phyloP scores from a whole-genome alignment of 1,140 invertebrate genomes.

The Druon quercuslanigerum region DNA sequence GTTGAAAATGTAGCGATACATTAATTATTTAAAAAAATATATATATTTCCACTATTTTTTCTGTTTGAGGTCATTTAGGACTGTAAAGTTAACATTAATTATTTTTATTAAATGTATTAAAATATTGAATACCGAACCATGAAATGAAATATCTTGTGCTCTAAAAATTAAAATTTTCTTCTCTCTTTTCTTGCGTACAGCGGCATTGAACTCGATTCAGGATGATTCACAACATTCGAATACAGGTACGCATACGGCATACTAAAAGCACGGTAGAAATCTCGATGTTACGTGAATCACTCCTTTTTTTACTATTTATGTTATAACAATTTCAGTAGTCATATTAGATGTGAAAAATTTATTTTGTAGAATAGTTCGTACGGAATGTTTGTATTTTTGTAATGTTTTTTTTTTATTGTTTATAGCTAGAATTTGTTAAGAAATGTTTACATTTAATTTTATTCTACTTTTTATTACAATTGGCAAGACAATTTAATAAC shows the following conservation, averaged over 20 bases:
- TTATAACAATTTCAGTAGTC: neutral
- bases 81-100: too few species aligned
- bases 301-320: neutral
- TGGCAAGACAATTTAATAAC: too few species aligned
- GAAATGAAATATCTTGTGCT: neutral
- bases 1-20: too few species aligned
- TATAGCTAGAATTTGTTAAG: too few species aligned
- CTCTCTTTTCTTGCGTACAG: neutral
- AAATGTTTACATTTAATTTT: too few species aligned
- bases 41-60: too few species aligned
- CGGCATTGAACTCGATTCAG: constrained; percentile 31
- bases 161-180: neutral
- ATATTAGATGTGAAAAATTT: neutral
- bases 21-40: too few species aligned
- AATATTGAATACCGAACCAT: neutral
- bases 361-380: neutral
- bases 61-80: too few species aligned
- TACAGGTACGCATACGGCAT: constrained; percentile 16
- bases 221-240: constrained; percentile 30
- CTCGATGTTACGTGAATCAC: constrained; percentile 21
- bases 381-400: neutral
- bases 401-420: too few species aligned
- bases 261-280: constrained; percentile 10
- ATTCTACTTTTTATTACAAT: too few species aligned
- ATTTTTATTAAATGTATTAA: too few species aligned